Conservation (phyloP, 2,113 vertebrate genomes). For the Pteronura brasiliensis region DNA sequence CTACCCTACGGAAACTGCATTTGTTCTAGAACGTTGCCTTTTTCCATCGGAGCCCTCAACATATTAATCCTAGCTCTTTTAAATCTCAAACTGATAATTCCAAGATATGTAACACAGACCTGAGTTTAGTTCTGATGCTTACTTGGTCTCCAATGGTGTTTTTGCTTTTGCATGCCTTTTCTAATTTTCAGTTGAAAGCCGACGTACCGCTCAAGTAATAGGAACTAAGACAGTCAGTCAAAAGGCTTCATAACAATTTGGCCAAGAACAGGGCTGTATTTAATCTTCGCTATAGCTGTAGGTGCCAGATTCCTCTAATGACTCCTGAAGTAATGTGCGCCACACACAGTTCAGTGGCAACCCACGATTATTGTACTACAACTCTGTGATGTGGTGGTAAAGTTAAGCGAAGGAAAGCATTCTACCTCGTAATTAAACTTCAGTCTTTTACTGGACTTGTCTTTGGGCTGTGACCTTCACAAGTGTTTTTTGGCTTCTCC, state of each 20-base stretch:
- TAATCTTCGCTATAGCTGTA: background rate
- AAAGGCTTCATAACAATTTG: background rate
- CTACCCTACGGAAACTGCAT: no score
- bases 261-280: background rate
- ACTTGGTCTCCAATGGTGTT: background rate
- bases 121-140: background rate
- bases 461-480: background rate
- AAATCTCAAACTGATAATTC: background rate
- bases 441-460: background rate
- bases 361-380: background rate
- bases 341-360: background rate
- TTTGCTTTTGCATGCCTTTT: background rate
- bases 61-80: background rate
- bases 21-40: background rate
- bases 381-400: background rate
- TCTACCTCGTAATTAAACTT: background rate
- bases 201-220: background rate
- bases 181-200: background rate
- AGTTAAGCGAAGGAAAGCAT: background rate
- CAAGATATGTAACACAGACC: background rate
- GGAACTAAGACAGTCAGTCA: background rate
- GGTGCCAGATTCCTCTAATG: background rate
- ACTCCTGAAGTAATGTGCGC: background rate
- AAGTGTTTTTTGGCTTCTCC: background rate
- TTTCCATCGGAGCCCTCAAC: background rate